phyloP scores from a whole-genome alignment of 2,888 invertebrate species.

The Saturnia pavonia region DNA sequence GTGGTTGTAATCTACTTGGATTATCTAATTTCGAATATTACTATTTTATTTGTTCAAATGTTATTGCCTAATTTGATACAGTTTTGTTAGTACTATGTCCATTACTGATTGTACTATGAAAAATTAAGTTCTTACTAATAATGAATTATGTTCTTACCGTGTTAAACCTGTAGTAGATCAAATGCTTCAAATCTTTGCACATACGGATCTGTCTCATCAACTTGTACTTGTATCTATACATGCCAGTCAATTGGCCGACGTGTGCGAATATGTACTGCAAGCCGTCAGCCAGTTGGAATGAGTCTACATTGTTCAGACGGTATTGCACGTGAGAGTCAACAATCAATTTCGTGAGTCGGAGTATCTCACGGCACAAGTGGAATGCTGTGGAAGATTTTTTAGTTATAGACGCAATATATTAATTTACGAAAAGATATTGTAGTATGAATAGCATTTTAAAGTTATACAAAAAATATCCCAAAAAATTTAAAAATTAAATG shows the following conservation, averaged over 20 bases:
- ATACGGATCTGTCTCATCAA: conserved; percentile 99
- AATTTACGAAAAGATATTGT: no score
- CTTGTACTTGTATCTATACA: conserved; percentile 99
- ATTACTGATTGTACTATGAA: no score
- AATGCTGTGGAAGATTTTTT: conserved; percentile 85
- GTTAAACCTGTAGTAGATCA: conserved; percentile 99
- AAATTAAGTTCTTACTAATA: no score
- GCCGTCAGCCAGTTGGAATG: conserved; percentile 98
- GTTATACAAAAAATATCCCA: no score
- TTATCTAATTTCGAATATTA: no score
- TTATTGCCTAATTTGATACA: no score
- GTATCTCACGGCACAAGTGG: conserved; percentile 99
- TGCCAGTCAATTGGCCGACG: conserved; percentile 99
- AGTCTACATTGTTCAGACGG: conserved; percentile 99
- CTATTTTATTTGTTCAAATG: no score
- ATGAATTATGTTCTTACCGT: conserved; percentile 83
- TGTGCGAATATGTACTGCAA: conserved; percentile 99
- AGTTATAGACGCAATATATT: conserved; percentile 35
- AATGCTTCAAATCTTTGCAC: conserved; percentile 99
- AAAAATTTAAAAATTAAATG: no score
- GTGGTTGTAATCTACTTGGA: no score
- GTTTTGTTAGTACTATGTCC: no score
- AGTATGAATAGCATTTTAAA: no score
- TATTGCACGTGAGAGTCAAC: conserved; percentile 99
- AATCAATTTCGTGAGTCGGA: conserved; percentile 98